A percentile compares a stretch with the other conserved stretches of the same genome.
Evolutionary conservation across 2,113 vertebrate species (phyloP).

Genomic region (Callorhinus ursinus): DNA sequence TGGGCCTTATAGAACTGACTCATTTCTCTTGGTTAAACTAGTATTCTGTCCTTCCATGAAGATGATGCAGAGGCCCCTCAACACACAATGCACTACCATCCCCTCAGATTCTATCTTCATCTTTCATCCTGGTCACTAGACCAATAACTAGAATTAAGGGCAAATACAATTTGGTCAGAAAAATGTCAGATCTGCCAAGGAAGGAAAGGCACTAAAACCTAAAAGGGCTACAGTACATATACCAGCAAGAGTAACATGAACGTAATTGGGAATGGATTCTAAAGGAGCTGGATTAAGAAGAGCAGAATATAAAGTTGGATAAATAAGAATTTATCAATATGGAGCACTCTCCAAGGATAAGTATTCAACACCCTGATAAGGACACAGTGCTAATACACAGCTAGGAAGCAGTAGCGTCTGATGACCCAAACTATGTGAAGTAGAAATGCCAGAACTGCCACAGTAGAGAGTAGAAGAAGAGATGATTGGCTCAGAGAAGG

Average conservation of each 20-base stretch:
- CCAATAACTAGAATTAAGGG: neutral
- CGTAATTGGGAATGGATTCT: neutral
- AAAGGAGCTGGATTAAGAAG: neutral
- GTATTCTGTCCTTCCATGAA: neutral
- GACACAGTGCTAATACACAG: neutral
- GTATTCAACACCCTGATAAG: neutral
- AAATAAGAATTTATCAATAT: neutral
- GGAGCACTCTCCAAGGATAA: neutral
- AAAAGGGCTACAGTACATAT: accelerated
- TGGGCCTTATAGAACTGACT: neutral
- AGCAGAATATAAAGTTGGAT: neutral
- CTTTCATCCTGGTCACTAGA: neutral
- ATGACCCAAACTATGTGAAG: neutral
- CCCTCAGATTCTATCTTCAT: neutral
- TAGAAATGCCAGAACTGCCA: neutral
- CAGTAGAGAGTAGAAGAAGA: neutral
- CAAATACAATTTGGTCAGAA: neutral
- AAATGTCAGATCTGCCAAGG: neutral
- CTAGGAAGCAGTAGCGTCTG: neutral
- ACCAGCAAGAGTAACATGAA: neutral
- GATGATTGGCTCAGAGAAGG: neutral
- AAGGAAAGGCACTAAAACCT: neutral
- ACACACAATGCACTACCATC: neutral
- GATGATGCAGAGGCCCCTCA: neutral
- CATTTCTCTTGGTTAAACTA: neutral